Evolutionary conservation across 2,797 vertebrate genomes (phyloP).

Genomic region (Megaceryle alcyon): DNA sequence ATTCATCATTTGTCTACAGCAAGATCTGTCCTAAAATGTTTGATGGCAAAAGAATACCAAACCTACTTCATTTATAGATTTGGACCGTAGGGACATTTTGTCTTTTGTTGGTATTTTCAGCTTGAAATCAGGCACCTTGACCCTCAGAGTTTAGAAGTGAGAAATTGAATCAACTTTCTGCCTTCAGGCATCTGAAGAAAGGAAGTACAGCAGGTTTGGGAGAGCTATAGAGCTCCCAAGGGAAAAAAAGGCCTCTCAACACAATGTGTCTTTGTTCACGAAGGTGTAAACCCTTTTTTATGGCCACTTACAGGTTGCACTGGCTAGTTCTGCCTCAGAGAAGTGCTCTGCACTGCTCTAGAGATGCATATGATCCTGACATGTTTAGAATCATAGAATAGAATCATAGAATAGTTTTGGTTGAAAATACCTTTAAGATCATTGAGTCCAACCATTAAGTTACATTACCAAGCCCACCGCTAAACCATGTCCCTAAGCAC

Average conservation of each 20-base stretch:
- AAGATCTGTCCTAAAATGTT: not conserved
- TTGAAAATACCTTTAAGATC: no score
- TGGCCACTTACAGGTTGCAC: not conserved
- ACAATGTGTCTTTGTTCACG: not conserved
- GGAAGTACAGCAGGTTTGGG: not conserved
- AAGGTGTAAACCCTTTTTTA: not conserved
- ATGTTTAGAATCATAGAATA: not conserved
- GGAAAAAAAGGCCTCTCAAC: not conserved
- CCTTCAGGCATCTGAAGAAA: not conserved
- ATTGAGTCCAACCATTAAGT: no score
- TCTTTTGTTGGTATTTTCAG: not conserved
- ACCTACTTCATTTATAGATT: not conserved
- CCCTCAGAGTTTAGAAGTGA: not conserved
- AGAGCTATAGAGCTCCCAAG: not conserved
- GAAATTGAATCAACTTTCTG: not conserved
- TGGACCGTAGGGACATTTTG: not conserved
- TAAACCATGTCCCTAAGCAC: no score
- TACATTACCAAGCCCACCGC: no score
- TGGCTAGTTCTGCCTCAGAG: not conserved
- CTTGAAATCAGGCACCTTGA: not conserved
- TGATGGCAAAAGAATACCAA: not conserved
- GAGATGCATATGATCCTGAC: accelerated
- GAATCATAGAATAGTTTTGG: no score
- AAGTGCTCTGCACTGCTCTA: not conserved
- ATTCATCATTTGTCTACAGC: not conserved